Evolutionary conservation across 2,113 vertebrate genomes (phyloP), one percentile per base, ranked within the genome.

Genomic region (Brienomyrus brachyistius): DNA sequence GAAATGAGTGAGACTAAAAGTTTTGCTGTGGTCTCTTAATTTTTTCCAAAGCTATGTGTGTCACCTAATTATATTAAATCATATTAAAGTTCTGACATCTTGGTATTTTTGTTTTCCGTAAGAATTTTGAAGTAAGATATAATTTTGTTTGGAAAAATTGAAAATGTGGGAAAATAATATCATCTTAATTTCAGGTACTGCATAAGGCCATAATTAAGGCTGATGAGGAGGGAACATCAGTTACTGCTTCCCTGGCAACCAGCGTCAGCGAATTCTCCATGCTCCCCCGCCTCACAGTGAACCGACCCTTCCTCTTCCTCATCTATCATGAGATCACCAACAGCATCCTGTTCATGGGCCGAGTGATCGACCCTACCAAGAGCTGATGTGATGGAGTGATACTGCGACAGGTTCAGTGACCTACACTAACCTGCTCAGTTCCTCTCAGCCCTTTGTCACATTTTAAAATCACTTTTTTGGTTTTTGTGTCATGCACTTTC

Each of bases 241-340:
- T 93, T 0, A 88, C 86, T 27, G 92, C 91, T 0, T 89, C 92
- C 48, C 95, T 89, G 6, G 91, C 91, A 1, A 90, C 90, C 70
- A 93, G 91, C 92, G 93, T 94, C 1, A 90, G 45, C 0, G 95
- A 95, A 85, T 94, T 94, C 19, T 92, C 94, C 0, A 92, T 94
- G 88, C 97, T 97, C 88, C 95, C 96, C 31, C 90, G 95, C 15
- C 93, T 98, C 90, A 97, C 93, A 62, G 92, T 97, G 84, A 94
- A 98, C 91, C 94, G 94, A 45, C 98, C 98, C 0, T 98, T 98
- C 92, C 91, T 98, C 62, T 98, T 98, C 86, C 92, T 97, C 89
- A 92, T 98, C 91, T 97, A 97, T 85, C 96, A 98, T 86, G 94
- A 97, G 93, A 92, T 21, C 56, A 96, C 94, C 2, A 93, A 93